Evolutionary conservation across 2,113 vertebrate species (phyloP).

Genomic region (Gymnocephalus cernua): DNA sequence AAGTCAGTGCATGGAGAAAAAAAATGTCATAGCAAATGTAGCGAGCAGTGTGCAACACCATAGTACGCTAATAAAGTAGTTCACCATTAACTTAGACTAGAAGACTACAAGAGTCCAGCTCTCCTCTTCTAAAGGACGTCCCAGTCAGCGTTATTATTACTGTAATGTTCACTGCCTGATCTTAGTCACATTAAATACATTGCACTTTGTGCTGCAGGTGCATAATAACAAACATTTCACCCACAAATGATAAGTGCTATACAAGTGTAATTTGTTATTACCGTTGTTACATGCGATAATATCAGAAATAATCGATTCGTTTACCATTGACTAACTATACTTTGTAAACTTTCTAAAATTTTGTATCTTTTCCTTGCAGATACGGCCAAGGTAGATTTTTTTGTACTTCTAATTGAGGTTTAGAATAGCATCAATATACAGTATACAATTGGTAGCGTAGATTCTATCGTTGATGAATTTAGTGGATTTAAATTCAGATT

Average conservation of each 20-base stretch:
- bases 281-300: constrained; percentile 12
- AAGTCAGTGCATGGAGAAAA: not conserved
- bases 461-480: constrained; percentile 17
- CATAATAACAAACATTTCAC: constrained; percentile 21
- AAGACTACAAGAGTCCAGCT: not conserved
- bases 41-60: not conserved
- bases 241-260: constrained; percentile 50
- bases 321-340: constrained; percentile 56
- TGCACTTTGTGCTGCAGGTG: constrained; percentile 15
- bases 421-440: constrained; percentile 43
- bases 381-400: constrained; percentile 55
- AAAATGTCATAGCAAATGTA: constrained; percentile 2
- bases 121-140: not conserved
- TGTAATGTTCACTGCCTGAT: constrained; percentile 34
- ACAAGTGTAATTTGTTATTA: constrained; percentile 31
- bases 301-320: constrained; percentile 46
- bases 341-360: constrained; percentile 81
- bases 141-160: not conserved
- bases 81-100: not conserved
- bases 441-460: constrained; percentile 34
- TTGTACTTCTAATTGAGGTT: constrained; percentile 69
- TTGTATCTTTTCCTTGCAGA: constrained; percentile 77
- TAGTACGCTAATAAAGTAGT: not conserved
- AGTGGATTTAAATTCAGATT: constrained; percentile 57
- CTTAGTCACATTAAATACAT: not conserved